A percentile compares a stretch with the other conserved stretches of the same genome.
These are phyloP conservation scores for Caerostris darwini DNA, from an alignment of 1,140 invertebrate species.

Conservation along the genomic window DNA sequence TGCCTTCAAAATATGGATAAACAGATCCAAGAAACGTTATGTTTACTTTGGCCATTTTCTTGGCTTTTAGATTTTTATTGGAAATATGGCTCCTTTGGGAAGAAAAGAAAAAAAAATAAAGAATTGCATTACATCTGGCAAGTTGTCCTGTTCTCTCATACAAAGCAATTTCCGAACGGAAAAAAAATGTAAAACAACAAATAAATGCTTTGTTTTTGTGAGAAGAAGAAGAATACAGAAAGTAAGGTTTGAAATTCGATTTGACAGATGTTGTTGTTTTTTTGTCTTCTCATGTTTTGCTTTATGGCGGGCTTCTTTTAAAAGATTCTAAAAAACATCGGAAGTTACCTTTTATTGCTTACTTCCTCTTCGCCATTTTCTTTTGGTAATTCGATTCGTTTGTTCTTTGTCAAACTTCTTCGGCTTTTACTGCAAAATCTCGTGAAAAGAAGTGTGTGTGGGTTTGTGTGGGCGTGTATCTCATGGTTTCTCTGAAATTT, in stretches of 20 bases:
- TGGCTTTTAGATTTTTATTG: slow-evolving; percentile 35
- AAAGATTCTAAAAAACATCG: slow-evolving; percentile 45
- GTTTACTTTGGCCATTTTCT: slow-evolving; percentile 43
- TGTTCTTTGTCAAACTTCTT: slow-evolving; percentile 12
- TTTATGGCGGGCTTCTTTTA: slow-evolving; percentile 53
- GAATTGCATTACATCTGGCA: slow-evolving; percentile 23
- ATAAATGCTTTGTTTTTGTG: slow-evolving; percentile 24
- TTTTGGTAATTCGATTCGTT: slow-evolving; percentile 6
- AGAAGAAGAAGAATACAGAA: neutral
- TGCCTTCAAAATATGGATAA: neutral
- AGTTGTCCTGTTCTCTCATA: neutral
- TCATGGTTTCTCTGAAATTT: neutral
- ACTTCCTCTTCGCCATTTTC: slow-evolving; percentile 9
- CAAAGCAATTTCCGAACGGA: neutral
- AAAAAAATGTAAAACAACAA: neutral
- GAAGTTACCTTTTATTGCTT: slow-evolving; percentile 25
- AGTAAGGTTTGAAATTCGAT: slow-evolving; percentile 55
- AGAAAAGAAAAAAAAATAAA: neutral
- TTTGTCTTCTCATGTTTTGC: neutral
- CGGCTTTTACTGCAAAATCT: slow-evolving; percentile 29
- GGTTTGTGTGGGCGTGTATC: neutral
- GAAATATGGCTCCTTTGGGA: neutral
- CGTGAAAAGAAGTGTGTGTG: neutral
- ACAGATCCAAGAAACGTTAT: neutral
- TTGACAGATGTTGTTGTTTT: slow-evolving; percentile 37